A percentile compares a stretch with the other conserved stretches of the same genome.
These are phyloP conservation scores for Vidua chalybeata DNA, from an alignment of 2,113 vertebrate genomes.

Conservation along the genomic window DNA sequence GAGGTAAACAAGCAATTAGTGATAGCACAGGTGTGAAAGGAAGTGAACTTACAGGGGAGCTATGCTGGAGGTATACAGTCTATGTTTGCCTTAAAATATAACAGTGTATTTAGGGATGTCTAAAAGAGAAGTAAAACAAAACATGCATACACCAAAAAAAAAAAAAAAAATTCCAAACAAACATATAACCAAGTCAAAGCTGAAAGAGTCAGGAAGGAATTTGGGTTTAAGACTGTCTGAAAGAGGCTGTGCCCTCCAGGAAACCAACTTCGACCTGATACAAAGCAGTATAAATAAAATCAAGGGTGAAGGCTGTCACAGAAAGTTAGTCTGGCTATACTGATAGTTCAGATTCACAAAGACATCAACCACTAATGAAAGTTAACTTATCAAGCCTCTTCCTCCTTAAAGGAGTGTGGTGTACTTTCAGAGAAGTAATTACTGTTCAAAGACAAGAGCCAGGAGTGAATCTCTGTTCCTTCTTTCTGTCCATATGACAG, in stretches of 20 bases:
- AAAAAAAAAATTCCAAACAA: neutral
- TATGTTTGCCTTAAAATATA: neutral
- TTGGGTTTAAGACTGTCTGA: neutral
- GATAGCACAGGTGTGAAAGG: slow-evolving; percentile 32
- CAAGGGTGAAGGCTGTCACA: neutral
- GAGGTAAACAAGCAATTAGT: slow-evolving; percentile 44
- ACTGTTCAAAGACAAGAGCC: neutral
- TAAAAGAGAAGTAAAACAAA: neutral
- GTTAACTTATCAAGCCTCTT: neutral
- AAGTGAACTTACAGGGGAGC: neutral
- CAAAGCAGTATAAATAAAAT: neutral
- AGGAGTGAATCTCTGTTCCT: neutral
- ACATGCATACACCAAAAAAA: rapidly evolving
- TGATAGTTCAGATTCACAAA: neutral
- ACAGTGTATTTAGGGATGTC: neutral
- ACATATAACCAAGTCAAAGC: neutral
- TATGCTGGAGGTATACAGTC: neutral
- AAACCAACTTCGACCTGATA: neutral
- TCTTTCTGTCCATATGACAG: neutral
- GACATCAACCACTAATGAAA: neutral
- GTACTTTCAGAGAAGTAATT: neutral
- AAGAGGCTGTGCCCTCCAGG: neutral
- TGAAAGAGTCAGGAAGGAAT: neutral
- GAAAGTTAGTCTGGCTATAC: neutral
- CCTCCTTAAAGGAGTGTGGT: neutral